Base-by-base conservation (phyloP, 2,113 vertebrate genomes). In the Nerophis lumbriciformis region DNA sequence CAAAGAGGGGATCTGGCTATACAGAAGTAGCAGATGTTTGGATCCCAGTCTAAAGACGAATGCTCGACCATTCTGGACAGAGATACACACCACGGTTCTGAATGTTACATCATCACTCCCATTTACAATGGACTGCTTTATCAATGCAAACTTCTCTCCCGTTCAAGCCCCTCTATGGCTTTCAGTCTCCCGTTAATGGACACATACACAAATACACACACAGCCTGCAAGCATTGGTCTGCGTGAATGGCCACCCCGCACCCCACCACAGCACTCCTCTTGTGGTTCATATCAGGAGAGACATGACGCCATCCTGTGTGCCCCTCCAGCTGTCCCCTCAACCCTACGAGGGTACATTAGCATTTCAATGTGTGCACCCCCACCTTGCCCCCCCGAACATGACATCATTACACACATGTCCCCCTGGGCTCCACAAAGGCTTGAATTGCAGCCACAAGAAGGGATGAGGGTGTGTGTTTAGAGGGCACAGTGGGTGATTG, bases 341-440 rank as follows among this genome's bases (percentile, higher is more conserved):
- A 37, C 65, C 69, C 78, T 79, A 78, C 56, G 75, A 76, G 71
- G 83, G 76, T 47, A 79, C 82, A 90, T 90, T 88, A 83, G 81
- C 87, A 88, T 87, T 65, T 85, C 76, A 87, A 88, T 87, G 72
- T 73, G 60, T 28, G 28, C 68, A 37, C 56, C 61, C 64, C 69
- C 63, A 39, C 53, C 44, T 52, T 38, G 39, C 55, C 59, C 68
- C 73, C 60, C 63, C 65, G 38, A 76, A 79, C 75, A 88, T 88
- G 87, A 90, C 88, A 88, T 88, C 88, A 88, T 88, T 79, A 80
- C 81, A 85, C 79, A 85, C 83, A 81, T 85, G 78, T 80, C 83
- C 83, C 78, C 68, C 81, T 83, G 80, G 75, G 79, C 79, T 62
- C 57, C 75, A 88, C 83, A 86, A 88, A 87, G 78, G 75, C 72